These are phyloP conservation scores for Hydractinia symbiolongicarpus DNA, from an alignment of 30 jellyfish, hydroid and myxozoan genomes.

Conservation along the genomic window DNA sequence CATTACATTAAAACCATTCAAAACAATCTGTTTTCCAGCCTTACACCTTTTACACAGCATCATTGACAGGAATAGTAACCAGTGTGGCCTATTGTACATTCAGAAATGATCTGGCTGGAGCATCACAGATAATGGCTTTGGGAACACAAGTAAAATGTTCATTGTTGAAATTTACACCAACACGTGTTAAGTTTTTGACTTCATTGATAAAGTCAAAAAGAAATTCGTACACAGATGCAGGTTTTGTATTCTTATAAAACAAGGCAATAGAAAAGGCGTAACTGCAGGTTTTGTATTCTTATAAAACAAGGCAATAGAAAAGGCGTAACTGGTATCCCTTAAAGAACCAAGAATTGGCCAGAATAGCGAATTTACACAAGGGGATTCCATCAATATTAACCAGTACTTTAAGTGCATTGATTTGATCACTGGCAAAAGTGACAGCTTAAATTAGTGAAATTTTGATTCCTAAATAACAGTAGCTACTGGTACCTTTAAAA, in stretches of 20 bases:
- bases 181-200: not conserved
- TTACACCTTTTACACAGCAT: not conserved
- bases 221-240: conserved; percentile 17
- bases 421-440: too few relatives aligned
- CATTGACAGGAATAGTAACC: conserved; percentile 46
- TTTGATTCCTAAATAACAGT: too few relatives aligned
- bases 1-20: too few relatives aligned
- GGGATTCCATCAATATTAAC: too few relatives aligned
- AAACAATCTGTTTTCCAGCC: too few relatives aligned
- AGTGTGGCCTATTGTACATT: conserved; percentile 31
- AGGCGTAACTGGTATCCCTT: too few relatives aligned
- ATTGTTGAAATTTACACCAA: not conserved
- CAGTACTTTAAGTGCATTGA: too few relatives aligned
- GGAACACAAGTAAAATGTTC: not conserved
- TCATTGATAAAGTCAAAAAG: conserved; percentile 28
- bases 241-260: conserved; percentile 31
- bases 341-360: too few relatives aligned
- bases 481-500: too few relatives aligned
- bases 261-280: not conserved
- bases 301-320: conserved; percentile 23
- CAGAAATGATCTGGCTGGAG: conserved; percentile 48
- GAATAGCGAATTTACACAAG: too few relatives aligned
- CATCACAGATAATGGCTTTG: conserved; percentile 27
- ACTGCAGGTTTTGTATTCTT: conserved; percentile 28
- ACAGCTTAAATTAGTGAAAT: too few relatives aligned